Base-by-base conservation (phyloP, 1,140 invertebrate genomes). In the Heliconius nattereri region DNA sequence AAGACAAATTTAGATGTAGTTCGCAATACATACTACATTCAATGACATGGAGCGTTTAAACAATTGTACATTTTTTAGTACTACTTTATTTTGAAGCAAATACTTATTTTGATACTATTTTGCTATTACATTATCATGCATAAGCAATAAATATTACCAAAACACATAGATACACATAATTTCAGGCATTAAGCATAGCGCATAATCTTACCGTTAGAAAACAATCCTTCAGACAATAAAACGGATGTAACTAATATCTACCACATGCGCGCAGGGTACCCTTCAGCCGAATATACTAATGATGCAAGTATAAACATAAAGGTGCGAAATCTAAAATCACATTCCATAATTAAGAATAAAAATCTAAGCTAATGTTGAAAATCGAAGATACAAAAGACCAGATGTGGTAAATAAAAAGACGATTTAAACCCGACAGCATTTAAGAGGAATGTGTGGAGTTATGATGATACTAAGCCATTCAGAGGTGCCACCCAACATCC, bases 381-480 rank as follows among this genome's bases (percentile, higher is more conserved):
- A 83, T 87, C 85, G 86, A 89, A 90, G 85, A 90, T 91, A 90
- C 87, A 78, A 78, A 83, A 87, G 87, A 91, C 87, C 91, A 81
- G 90, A 90, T 91, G 90, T 78, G 88, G 89, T 87, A 87, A 88
- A 85, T 87, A 85, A 84, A 81, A 84, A 80, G 85, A 84, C 83
- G 78, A 82, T 78, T 82, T 73, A 71, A 73, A 76, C 66, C 70
- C 78, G 71, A 80, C 75, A 72, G 71, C 78, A 49, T 85, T 85
- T 87, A 86, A 86, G 90, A 83, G 92, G 84, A 82, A 89, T 86
- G 85, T 89, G 85, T 91, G 88, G 86, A 89, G 88, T 85, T 85
- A 86, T 92, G 90, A 91, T 92, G 88, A 90, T 93, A 92, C 89
- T 89, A 94, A 94, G 92, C 93, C 93, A 94, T 94, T 91, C 93